Percentiles rank a stretch among this genome's conserved stretches.
phyloP scores from a whole-genome alignment of 2,888 invertebrate genomes.

The Ormyrus nitidulus region DNA sequence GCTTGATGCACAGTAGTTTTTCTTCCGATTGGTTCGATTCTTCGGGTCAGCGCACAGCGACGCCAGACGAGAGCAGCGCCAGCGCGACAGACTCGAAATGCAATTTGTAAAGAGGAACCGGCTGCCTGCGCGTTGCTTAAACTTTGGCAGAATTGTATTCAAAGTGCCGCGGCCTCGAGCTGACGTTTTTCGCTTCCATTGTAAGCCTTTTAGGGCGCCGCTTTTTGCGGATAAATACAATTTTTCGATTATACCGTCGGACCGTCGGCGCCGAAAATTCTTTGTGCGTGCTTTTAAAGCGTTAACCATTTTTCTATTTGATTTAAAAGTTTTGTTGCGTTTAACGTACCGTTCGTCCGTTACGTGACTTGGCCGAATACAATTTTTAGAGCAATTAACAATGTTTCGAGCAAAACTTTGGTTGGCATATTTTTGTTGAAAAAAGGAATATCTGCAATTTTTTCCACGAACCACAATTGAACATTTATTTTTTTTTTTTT shows the following conservation, averaged over 20 bases:
- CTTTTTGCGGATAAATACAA: background rate
- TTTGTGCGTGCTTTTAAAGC: background rate
- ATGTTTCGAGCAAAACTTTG: too few species aligned
- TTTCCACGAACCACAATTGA: too few species aligned
- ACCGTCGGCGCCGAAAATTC: background rate
- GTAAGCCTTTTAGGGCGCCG: background rate
- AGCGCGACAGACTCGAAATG: slow-evolving; percentile 25
- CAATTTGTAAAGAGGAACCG: slow-evolving; percentile 24
- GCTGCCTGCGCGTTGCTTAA: slow-evolving; percentile 17
- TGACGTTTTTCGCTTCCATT: slow-evolving; percentile 5
- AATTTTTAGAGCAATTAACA: too few species aligned
- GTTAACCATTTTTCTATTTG: too few species aligned
- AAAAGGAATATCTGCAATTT: too few species aligned
- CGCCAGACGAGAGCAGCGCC: background rate
- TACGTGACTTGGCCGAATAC: too few species aligned
- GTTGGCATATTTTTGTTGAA: too few species aligned
- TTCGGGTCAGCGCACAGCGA: slow-evolving; percentile 31
- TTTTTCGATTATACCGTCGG: background rate
- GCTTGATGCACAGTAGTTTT: slow-evolving; percentile 18
- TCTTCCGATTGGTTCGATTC: slow-evolving; percentile 42
- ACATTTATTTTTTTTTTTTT: too few species aligned
- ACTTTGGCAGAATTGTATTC: slow-evolving; percentile 34
- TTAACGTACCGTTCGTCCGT: too few species aligned
- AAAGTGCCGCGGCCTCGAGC: background rate
- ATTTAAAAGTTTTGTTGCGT: too few species aligned